Evolutionary conservation across 2,888 invertebrate genomes (phyloP).

Genomic region (Epicampocera succincta): DNA sequence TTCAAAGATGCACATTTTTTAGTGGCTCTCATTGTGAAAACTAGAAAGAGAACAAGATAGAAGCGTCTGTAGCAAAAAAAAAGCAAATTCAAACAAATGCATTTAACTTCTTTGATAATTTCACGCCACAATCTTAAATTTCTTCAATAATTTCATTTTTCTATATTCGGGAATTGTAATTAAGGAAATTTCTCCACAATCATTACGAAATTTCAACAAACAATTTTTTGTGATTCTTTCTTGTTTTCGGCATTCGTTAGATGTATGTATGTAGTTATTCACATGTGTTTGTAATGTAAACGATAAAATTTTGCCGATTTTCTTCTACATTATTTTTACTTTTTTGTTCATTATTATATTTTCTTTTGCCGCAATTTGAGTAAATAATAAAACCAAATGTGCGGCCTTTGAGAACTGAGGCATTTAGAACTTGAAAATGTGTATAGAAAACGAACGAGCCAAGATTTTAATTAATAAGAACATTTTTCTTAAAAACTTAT

Average conservation of each 20-base stretch:
- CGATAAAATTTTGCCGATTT: constrained; percentile 31
- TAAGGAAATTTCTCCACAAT: neutral
- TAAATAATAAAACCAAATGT: constrained; percentile 51
- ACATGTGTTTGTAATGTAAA: constrained; percentile 46
- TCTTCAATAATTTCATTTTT: too few species aligned
- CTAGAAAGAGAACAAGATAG: constrained; percentile 43
- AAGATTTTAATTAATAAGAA: neutral
- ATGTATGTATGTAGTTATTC: constrained; percentile 22
- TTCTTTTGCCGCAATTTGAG: constrained; percentile 54
- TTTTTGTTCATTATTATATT: constrained; percentile 3
- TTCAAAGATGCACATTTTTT: constrained; percentile 33
- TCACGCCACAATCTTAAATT: neutral
- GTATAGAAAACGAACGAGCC: neutral
- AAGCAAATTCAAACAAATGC: neutral
- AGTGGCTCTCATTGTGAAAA: neutral
- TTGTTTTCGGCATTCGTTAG: constrained; percentile 59
- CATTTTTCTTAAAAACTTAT: constrained; percentile 1
- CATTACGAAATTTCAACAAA: neutral
- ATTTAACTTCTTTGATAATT: neutral
- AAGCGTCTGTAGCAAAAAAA: neutral
- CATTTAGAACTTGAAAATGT: constrained; percentile 21
- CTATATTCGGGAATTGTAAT: too few species aligned
- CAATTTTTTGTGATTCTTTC: constrained; percentile 40
- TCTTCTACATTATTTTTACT: constrained; percentile 11
- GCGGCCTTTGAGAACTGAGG: constrained; percentile 30